Conservation (phyloP, 2,797 vertebrate species). For the Mormyrus proboscirostris region DNA sequence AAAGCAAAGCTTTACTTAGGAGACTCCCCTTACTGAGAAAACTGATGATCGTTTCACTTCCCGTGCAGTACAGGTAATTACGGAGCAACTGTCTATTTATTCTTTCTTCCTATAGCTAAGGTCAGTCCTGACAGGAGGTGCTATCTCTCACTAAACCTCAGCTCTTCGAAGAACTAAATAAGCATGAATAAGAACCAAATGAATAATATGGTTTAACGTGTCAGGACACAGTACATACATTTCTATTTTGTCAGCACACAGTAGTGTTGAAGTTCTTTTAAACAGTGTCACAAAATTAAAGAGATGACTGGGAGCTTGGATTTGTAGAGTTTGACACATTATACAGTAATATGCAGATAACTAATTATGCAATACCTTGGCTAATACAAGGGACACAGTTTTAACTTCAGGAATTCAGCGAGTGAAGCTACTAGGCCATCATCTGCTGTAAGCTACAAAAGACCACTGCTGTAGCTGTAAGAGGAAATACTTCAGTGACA, state of each 20-base stretch:
- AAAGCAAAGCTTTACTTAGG: not conserved
- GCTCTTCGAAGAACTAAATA: not conserved
- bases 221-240: not conserved
- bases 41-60: not conserved
- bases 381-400: not conserved
- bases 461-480: not conserved
- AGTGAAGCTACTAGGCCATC: not conserved
- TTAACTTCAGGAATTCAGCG: not conserved
- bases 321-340: not conserved
- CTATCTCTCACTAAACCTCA: not conserved
- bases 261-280: not conserved
- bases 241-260: not conserved
- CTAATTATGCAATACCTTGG: not conserved
- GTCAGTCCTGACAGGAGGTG: not conserved
- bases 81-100: not conserved
- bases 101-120: not conserved
- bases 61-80: not conserved
- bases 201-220: not conserved
- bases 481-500: not conserved
- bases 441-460: not conserved
- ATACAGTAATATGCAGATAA: not conserved
- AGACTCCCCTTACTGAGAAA: not conserved
- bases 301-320: not conserved
- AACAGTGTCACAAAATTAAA: not conserved
- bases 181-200: not conserved